phyloP scores from a whole-genome alignment of 2,797 vertebrate species.

The Liasis olivaceus region DNA sequence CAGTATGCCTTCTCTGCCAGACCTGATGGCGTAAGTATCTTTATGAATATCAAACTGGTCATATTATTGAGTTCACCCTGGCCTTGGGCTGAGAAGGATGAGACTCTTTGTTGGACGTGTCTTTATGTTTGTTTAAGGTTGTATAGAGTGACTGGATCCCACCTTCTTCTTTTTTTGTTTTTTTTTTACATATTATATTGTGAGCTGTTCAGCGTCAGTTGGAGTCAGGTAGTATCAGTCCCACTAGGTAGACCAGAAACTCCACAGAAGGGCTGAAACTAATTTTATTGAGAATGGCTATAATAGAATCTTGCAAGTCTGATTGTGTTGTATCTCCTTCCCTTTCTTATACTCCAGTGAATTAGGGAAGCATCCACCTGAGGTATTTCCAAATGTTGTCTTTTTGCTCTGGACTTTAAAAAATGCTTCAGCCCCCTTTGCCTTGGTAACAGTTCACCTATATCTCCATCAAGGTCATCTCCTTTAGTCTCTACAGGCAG shows the following conservation, averaged over 20 bases:
- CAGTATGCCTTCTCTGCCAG: too few relatives aligned
- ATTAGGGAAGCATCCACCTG: neutral
- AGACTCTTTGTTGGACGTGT: neutral
- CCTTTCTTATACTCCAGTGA: neutral
- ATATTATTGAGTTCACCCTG: neutral
- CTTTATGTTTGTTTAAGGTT: neutral
- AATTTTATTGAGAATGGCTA: neutral
- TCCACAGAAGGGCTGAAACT: neutral
- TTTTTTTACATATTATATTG: neutral
- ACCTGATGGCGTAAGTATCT: too few relatives aligned
- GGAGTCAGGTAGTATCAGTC: neutral
- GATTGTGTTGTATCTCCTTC: neutral
- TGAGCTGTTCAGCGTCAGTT: neutral
- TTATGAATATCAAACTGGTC: neutral
- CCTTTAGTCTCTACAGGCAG: neutral
- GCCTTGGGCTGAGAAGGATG: neutral
- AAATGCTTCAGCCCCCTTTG: neutral
- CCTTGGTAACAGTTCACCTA: too few relatives aligned
- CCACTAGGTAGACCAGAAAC: neutral
- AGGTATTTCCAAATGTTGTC: neutral
- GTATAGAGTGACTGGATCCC: neutral
- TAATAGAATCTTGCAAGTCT: neutral
- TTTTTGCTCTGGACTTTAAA: neutral
- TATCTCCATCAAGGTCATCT: neutral
- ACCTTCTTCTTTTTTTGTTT: neutral